These are phyloP conservation scores for Temnothorax unifasciatus DNA, from an alignment of 2,888 invertebrate species.

Conservation along the genomic window DNA sequence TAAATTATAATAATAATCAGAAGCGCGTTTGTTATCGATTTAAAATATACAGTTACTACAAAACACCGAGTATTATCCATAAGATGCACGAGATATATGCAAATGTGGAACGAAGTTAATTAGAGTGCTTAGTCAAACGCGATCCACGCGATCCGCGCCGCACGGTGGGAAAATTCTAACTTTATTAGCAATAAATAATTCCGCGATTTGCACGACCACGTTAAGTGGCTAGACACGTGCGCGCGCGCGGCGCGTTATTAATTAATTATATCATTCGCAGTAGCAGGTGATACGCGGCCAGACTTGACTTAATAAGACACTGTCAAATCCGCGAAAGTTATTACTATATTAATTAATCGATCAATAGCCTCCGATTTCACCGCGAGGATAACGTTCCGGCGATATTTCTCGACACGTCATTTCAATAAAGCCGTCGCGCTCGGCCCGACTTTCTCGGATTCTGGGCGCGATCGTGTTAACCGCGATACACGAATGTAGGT, in stretches of 20 bases:
- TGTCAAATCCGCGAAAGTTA: conserved; percentile 10
- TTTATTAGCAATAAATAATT: conserved; percentile 45
- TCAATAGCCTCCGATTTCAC: neutral
- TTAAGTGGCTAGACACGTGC: neutral
- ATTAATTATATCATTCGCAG: conserved; percentile 25
- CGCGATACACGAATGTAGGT: conserved; percentile 33
- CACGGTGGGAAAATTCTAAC: conserved; percentile 20
- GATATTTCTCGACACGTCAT: neutral
- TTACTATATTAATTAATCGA: conserved; percentile 16
- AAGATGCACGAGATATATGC: conserved; percentile 1
- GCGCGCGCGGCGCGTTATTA: neutral
- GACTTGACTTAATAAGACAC: conserved; percentile 20
- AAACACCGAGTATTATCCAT: neutral
- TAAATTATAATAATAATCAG: neutral
- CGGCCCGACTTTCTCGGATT: conserved; percentile 21
- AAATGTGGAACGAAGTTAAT: conserved; percentile 25
- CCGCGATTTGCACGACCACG: conserved; percentile 17
- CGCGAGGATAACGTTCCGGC: neutral
- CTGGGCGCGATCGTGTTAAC: conserved; percentile 25
- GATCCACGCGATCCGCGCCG: conserved; percentile 26
- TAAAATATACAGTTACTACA: neutral
- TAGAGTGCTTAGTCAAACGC: conserved; percentile 21
- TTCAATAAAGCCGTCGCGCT: conserved; percentile 30
- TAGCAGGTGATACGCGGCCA: neutral
- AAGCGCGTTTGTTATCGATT: neutral